Evolutionary conservation across 1,140 invertebrate species (phyloP), one percentile per base, ranked within the genome.

Genomic region (Marisa cornuarietis): DNA sequence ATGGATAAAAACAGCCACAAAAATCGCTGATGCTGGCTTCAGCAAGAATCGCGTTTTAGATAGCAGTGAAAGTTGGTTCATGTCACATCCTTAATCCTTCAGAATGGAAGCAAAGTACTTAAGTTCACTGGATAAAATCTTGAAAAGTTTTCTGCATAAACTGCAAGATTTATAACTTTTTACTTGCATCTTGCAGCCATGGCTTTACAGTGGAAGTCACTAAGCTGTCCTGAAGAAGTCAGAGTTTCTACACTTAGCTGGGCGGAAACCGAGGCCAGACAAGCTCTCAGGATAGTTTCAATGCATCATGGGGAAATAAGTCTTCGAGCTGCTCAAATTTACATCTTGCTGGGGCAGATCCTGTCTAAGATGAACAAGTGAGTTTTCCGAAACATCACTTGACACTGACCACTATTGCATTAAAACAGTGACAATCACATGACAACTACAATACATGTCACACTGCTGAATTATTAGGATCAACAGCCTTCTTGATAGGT

Each of bases 311-410:
- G 88, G 31, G 86, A 88, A 54, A 83, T 89, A 76, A 89, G 88
- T 78, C 83, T 88, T 10, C 82, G 85, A 61, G 85, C 85, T n/a
- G 87, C 84, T 11, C 85, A 87, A 79, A 83, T 88, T 51, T 82
- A 87, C 76, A 79, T 83, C 13, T 83, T 90, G 13, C 82, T 89
- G 31, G 89, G 86, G 2, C 86, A 90, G 81, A 86, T 90, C 71
- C 88, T 88, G 79, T 85, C 85, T 49, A 89, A 88, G 80, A 90
- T 89, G 88, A 86, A 88, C 75, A 85, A 83, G 89, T 90, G 85
- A 71, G 82, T 79, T 49, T 68, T 72, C 16, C 54, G 9, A 18
- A 58, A 58, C 31, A 42, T 42, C 6, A 2, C 31, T 42, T 42
- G 31, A 42, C 31, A 42, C 31, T 42, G 31, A 42, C 6, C 31